Evolutionary conservation across 2,888 invertebrate species (phyloP), one percentile per base, ranked within the genome.

Genomic region (Selenia dentaria): DNA sequence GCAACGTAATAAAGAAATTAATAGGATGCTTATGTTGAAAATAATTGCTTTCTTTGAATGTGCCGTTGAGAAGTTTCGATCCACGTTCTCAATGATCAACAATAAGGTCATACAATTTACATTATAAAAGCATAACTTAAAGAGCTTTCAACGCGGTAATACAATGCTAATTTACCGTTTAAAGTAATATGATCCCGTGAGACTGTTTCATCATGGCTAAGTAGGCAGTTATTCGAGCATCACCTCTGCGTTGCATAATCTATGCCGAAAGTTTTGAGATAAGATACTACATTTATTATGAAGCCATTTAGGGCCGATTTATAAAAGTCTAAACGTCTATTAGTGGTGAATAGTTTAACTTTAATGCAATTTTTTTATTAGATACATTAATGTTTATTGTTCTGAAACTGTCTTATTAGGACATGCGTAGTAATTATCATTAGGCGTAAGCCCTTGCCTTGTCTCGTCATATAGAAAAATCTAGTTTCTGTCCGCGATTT

Each of bases 171-270:
- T 47, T 33, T 34, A 38, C 41, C 47, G 41, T 41, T 47, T 32
- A 33, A 24, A 37, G 47, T 48, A 48, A 42, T 27, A 24, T 33
- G 24, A 48, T 12, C 10, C 28, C 47, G 47, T 48, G 47, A 28
- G 47, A 48, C 5, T 11, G 14, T 41, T 41, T 41, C 41, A 28
- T 48, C 28, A 24, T 32, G 12, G 29, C 18, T 12, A 41, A 47
- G 24, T 42, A 48, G 47, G 47, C 25, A 42, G 41, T 48, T 41
- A 48, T 42, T 33, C 37, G 41, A 28, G 33, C 47, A 37, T 38
- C 41, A 37, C 41, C 47, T 48, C 41, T 48, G 28, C 10, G 25
- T 42, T 48, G 37, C 33, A 18, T 34, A 48, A 33, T 42, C 47
- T 48, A 16, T 42, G 41, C 41, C 28, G 36, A 41, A 37, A 33